A percentile compares a stretch with the other conserved stretches of the same genome.
phyloP scores from a whole-genome alignment of 1,140 invertebrate species.

The Pectinophora gossypiella region DNA sequence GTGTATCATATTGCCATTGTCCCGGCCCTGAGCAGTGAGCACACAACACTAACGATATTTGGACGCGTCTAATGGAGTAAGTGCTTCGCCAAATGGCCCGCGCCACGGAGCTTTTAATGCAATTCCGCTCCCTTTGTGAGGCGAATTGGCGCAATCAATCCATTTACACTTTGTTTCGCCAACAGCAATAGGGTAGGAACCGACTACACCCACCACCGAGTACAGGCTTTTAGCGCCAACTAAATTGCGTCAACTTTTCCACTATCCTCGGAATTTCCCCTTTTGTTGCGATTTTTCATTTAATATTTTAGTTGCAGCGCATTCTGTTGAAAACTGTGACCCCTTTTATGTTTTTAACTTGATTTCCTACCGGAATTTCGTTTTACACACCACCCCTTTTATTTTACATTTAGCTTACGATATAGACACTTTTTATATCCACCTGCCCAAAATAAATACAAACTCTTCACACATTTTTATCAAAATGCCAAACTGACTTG shows the following conservation, averaged over 20 bases:
- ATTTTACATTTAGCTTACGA: too few relatives aligned
- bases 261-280: conserved; percentile 21
- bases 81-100: conserved; percentile 68
- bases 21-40: background rate
- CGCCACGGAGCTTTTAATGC: conserved; percentile 70
- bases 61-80: conserved; percentile 67
- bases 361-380: too few relatives aligned
- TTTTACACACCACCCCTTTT: too few relatives aligned
- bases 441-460: too few relatives aligned
- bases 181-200: conserved; percentile 51
- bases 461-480: too few relatives aligned
- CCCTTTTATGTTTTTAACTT: too few relatives aligned
- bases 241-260: conserved; percentile 8
- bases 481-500: too few relatives aligned
- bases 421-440: too few relatives aligned
- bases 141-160: conserved; percentile 71
- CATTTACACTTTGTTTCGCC: conserved; percentile 74
- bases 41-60: conserved; percentile 53
- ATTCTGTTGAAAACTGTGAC: background rate
- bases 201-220: background rate
- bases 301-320: conserved; percentile 3
- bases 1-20: background rate
- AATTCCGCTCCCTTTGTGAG: conserved; percentile 66
- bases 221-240: conserved; percentile 2
- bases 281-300: background rate